Evolutionary conservation across 2,113 vertebrate genomes (phyloP), one percentile per base, ranked within the genome.

Genomic region (Ophthalmolycus amberensis): DNA sequence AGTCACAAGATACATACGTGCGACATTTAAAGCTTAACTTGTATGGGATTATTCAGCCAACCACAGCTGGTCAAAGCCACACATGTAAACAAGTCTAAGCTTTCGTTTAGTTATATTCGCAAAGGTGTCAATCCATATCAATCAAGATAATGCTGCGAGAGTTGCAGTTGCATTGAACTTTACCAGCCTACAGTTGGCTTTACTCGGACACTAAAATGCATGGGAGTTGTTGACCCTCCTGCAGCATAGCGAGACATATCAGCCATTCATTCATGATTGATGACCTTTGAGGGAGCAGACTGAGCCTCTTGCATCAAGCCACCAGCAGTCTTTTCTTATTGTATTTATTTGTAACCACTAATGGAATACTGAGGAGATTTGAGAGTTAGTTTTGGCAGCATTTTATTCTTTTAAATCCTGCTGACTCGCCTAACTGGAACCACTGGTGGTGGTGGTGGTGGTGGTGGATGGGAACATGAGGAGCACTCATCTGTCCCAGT

Each of bases 201-300:
- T 34, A 56, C 38, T 18, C 62, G 56, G 68, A 78, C 62, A 70
- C 70, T 37, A 14, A n/a, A 40, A 64, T 27, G 54, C 67, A 80
- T 63, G 82, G 80, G 40, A 74, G 86, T 58, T 80, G 84, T 80
- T 90, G 85, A 85, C 63, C 72, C 48, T 74, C 76, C 52, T 77
- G 82, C 8, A 77, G 85, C 79, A 80, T n/a, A 73, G 62, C 72
- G 50, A 89, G 79, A 85, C 88, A 66, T 81, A 83, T 85, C 85
- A 90, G 79, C 79, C 86, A 75, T 74, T 91, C 90, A 92, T 92
- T 84, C 83, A 93, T 91, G 81, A 91, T 90, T 92, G 75, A 93
- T 92, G 90, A 90, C 9, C 84, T 75, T 20, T 80, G 80, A 84
- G 80, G 67, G 77, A 78, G 71, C 80, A 85, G 71, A 59, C 84